These are phyloP conservation scores for Lindbergichthys nudifrons DNA, from an alignment of 2,797 vertebrate genomes.

Conservation along the genomic window DNA sequence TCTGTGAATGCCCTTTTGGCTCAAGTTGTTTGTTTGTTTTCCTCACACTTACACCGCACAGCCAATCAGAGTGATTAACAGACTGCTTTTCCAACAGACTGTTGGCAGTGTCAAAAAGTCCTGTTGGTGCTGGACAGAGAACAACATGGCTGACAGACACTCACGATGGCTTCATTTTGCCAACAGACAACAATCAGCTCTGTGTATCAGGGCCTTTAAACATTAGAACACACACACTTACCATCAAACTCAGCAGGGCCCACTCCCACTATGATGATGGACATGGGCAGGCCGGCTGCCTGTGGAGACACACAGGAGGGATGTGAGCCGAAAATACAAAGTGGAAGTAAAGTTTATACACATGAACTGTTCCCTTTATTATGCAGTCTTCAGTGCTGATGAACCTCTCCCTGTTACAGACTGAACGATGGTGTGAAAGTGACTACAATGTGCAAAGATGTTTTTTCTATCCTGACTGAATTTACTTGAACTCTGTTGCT, in stretches of 20 bases:
- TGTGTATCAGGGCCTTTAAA: no score
- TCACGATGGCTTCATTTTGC: no score
- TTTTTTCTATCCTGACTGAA: background rate
- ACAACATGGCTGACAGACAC: no score
- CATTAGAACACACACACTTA: slow-evolving; percentile 64
- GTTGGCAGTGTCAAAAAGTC: no score
- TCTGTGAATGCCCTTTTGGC: no score
- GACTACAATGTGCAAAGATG: background rate
- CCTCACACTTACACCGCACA: no score
- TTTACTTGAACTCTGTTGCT: background rate
- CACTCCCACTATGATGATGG: slow-evolving; percentile 93
- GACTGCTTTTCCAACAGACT: no score
- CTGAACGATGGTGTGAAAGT: background rate
- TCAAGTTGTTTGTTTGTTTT: no score
- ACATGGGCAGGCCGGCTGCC: slow-evolving; percentile 92
- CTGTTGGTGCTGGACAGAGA: no score
- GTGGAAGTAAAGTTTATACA: background rate
- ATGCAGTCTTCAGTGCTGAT: no score
- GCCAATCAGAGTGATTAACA: no score
- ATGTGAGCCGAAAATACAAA: slow-evolving; percentile 15
- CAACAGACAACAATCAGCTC: no score
- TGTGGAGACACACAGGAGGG: slow-evolving; percentile 63
- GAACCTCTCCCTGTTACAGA: background rate
- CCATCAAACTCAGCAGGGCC: slow-evolving; percentile 94
- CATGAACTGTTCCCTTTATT: background rate